Evolutionary conservation across 2,888 invertebrate genomes (phyloP).

Genomic region (Cecidostiba fungosa): DNA sequence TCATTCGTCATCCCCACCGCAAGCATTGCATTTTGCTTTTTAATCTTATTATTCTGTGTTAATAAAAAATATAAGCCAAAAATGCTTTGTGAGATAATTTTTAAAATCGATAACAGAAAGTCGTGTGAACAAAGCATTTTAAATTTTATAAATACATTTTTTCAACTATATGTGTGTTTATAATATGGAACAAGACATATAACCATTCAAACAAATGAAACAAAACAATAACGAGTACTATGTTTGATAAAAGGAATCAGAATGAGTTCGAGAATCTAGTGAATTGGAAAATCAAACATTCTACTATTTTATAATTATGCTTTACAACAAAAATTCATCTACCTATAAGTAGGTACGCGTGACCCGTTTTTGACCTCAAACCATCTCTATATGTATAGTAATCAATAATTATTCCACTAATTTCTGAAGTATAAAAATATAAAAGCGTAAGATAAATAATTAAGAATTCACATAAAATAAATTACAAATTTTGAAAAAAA

Average conservation of each 20-base stretch:
- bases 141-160: background rate
- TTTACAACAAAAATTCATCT: background rate
- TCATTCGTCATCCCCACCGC: constrained; percentile 63
- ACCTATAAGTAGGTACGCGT: background rate
- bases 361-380: background rate
- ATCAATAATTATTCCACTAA: background rate
- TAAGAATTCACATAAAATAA: background rate
- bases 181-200: background rate
- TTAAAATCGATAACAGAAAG: background rate
- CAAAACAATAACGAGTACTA: background rate
- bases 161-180: constrained; percentile 25
- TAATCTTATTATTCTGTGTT: constrained; percentile 7
- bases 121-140: constrained; percentile 9
- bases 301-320: background rate
- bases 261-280: background rate
- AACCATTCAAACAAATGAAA: background rate
- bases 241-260: background rate
- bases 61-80: constrained; percentile 45
- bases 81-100: background rate
- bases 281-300: constrained; percentile 3
- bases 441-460: background rate
- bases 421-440: background rate
- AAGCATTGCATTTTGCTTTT: constrained; percentile 55
- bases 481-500: background rate
- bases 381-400: background rate